phyloP scores from a whole-genome alignment of 2,797 vertebrate genomes.

The Leptatherina wallacei region DNA sequence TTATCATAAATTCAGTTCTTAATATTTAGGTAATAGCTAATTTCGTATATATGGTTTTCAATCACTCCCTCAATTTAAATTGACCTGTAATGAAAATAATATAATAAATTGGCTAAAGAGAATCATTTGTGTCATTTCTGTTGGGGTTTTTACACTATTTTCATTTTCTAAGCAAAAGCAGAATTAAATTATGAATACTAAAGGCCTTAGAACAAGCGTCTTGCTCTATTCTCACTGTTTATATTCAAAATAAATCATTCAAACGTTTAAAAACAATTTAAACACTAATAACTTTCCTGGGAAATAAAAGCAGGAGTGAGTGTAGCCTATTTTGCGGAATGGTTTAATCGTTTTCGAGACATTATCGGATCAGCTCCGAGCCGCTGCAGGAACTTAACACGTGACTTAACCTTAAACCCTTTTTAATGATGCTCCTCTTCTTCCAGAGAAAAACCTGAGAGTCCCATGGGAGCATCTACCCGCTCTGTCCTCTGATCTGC shows the following conservation, averaged over 20 bases:
- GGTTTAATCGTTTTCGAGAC: not conserved
- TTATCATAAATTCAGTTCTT: not conserved
- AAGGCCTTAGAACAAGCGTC: not conserved
- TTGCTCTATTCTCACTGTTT: slow-evolving; percentile 15
- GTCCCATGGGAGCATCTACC: slow-evolving; percentile 31
- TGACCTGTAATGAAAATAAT: not conserved
- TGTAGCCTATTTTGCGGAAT: not conserved
- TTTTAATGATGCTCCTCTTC: slow-evolving; percentile 42
- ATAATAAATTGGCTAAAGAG: not conserved
- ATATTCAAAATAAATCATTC: not conserved
- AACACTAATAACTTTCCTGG: not conserved
- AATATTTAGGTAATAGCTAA: not conserved
- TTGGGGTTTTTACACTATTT: not conserved
- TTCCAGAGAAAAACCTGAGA: slow-evolving; percentile 16
- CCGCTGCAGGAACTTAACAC: slow-evolving; percentile 20
- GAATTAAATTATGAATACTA: not conserved
- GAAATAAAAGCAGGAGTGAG: not conserved
- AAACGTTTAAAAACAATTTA: not conserved
- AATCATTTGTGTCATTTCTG: not conserved
- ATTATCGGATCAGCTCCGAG: slow-evolving; percentile 10
- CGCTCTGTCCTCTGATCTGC: slow-evolving; percentile 2
- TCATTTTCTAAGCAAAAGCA: not conserved
- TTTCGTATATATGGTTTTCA: not conserved
- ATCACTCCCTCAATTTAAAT: not conserved
- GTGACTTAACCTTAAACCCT: slow-evolving; percentile 27